Evolutionary conservation across 2,113 vertebrate species (phyloP).

Genomic region (Alaudala cheleensis): DNA sequence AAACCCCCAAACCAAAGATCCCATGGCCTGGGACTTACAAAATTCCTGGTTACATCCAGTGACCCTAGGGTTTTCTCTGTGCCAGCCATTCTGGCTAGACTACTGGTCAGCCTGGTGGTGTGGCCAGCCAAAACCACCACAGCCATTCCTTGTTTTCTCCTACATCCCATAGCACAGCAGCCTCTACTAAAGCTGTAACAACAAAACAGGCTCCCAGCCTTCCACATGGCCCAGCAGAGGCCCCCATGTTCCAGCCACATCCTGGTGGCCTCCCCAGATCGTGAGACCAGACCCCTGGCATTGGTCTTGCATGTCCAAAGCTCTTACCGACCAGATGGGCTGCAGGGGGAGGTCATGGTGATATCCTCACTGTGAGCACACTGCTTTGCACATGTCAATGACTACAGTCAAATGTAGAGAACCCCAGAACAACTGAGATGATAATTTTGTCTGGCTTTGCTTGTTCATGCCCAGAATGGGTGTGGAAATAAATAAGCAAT

Average conservation of each 20-base stretch:
- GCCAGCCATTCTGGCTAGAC: background rate
- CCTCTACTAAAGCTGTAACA: background rate
- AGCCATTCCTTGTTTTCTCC: background rate
- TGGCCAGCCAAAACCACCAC: background rate
- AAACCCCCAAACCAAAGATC: background rate
- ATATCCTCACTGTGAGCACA: background rate
- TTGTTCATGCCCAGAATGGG: background rate
- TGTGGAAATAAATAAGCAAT: background rate
- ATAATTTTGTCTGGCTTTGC: background rate
- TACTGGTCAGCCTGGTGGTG: background rate
- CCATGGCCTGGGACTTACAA: background rate
- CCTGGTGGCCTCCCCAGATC: background rate
- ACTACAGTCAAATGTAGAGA: background rate
- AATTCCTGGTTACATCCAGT: background rate
- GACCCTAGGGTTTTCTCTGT: background rate
- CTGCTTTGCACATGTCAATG: background rate
- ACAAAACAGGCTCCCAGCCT: background rate
- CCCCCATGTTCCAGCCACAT: background rate
- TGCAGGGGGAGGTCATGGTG: background rate
- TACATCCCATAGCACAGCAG: background rate
- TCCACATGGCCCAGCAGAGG: background rate
- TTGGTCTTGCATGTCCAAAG: rapidly evolving
- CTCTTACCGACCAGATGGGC: background rate
- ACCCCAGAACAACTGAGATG: background rate
- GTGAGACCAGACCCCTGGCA: background rate